Conservation (phyloP, 2,113 vertebrate genomes). For the Dendrocopos noguchii region DNA sequence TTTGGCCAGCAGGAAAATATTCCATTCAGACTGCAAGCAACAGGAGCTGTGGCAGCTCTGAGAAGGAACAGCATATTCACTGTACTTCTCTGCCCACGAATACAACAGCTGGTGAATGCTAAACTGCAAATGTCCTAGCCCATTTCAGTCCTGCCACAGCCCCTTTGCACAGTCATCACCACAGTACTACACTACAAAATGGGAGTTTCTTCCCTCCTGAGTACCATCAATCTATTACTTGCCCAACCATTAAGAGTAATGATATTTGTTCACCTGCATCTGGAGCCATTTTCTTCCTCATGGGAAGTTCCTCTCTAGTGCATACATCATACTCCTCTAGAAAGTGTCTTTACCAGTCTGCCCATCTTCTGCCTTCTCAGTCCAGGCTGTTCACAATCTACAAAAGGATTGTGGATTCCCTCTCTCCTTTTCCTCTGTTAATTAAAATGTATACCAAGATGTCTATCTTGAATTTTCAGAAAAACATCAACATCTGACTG, state of each 20-base stretch:
- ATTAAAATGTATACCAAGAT: background rate
- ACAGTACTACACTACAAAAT: fast-evolving
- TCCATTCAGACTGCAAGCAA: background rate
- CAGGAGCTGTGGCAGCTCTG: background rate
- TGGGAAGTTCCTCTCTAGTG: background rate
- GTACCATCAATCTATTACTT: background rate
- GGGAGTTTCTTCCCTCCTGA: background rate
- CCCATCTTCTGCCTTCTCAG: background rate
- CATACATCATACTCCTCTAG: background rate
- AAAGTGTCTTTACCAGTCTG: background rate
- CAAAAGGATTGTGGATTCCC: background rate
- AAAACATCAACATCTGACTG: background rate
- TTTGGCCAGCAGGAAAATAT: background rate
- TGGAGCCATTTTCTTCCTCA: background rate
- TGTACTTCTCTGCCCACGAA: background rate
- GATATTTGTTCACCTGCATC: background rate
- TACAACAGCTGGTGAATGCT: background rate
- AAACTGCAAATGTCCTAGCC: background rate
- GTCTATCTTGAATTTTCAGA: background rate
- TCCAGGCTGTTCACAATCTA: background rate
- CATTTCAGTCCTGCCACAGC: background rate
- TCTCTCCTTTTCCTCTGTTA: background rate
- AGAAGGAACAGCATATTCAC: background rate
- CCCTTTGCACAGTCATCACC: fast-evolving
- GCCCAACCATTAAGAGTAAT: background rate